Evolutionary conservation across 2,888 invertebrate species (phyloP).

Genomic region (Blastobasis adustella): DNA sequence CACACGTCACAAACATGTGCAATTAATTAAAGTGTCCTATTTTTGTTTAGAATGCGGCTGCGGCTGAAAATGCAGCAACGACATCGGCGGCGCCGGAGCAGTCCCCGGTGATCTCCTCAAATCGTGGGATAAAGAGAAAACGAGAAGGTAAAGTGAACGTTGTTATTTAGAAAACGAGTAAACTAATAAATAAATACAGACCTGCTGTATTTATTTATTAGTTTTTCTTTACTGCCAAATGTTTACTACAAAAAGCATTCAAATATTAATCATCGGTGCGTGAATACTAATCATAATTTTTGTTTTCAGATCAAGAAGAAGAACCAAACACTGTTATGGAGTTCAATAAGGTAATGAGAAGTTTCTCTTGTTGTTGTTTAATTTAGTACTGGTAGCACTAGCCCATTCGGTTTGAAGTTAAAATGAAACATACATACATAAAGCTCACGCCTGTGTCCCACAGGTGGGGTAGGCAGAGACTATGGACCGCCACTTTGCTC

Average conservation of each 20-base stretch:
- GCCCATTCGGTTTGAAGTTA: too few species aligned
- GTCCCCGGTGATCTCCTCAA: slow-evolving; percentile 4
- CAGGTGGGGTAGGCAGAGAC: too few species aligned
- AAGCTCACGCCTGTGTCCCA: too few species aligned
- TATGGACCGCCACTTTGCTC: too few species aligned
- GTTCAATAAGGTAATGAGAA: slow-evolving; percentile 40
- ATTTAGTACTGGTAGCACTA: too few species aligned
- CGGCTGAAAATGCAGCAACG: slow-evolving; percentile 3
- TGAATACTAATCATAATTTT: slow-evolving; percentile 2
- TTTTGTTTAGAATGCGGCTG: slow-evolving; percentile 8
- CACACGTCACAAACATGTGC: neutral
- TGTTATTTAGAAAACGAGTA: neutral
- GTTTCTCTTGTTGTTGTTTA: too few species aligned
- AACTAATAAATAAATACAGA: neutral
- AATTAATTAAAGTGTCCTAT: neutral
- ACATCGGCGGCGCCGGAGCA: slow-evolving; percentile 11
- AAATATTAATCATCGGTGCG: neutral
- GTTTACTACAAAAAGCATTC: too few species aligned
- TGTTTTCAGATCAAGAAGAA: slow-evolving; percentile 25
- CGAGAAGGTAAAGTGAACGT: slow-evolving; percentile 31
- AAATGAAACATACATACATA: too few species aligned
- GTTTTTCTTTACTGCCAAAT: too few species aligned
- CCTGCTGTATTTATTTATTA: too few species aligned
- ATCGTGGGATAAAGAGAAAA: slow-evolving; percentile 33
- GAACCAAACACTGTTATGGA: slow-evolving; percentile 39